Percentiles rank a stretch among this genome's conserved stretches.
These are phyloP conservation scores for Eretmocerus hayati DNA, from an alignment of 2,888 invertebrate genomes.

Conservation along the genomic window DNA sequence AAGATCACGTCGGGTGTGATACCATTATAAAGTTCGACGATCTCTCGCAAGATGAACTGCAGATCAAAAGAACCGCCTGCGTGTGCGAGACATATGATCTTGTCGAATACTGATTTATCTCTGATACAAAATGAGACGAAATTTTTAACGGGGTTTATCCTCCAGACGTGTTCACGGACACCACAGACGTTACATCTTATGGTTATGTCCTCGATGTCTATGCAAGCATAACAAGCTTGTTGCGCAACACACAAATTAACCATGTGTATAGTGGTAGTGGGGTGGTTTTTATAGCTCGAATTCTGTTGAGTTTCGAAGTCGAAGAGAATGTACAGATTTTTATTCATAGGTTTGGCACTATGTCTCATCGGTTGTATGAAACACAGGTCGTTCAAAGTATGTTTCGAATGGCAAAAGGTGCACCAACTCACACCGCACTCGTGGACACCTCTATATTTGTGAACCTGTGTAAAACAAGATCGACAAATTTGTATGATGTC, in stretches of 20 bases:
- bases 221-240: too few relatives aligned
- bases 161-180: too few relatives aligned
- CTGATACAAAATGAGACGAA: too few relatives aligned
- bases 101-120: too few relatives aligned
- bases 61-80: neutral
- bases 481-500: too few relatives aligned
- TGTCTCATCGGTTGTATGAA: neutral
- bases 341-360: too few relatives aligned
- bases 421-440: neutral
- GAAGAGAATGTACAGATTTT: too few relatives aligned
- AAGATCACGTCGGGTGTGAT: neutral
- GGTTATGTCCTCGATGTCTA: neutral
- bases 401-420: neutral
- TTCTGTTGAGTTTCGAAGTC: neutral
- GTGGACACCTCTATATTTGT: too few relatives aligned
- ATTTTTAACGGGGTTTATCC: neutral
- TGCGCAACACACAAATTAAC: neutral
- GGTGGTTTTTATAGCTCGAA: too few relatives aligned
- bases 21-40: neutral
- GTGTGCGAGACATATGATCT: constrained; percentile 1
- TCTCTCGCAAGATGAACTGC: neutral
- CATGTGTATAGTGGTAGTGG: neutral
- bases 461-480: too few relatives aligned
- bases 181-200: too few relatives aligned
- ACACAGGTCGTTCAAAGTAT: neutral